Base-by-base conservation (phyloP, 2,888 invertebrate species). In the Brenthis hecate region DNA sequence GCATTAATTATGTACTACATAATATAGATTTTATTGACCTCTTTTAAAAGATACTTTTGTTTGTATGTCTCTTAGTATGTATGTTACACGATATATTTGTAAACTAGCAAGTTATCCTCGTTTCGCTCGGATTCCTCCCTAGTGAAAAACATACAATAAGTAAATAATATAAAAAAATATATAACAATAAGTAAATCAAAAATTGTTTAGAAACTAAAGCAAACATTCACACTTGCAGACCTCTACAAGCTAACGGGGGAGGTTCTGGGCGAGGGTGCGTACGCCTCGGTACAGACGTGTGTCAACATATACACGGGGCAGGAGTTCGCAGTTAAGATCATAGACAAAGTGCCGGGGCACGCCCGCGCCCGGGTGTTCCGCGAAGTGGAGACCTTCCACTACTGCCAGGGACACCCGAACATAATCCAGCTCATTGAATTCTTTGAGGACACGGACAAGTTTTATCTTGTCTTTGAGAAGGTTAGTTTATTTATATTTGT, bases 321-420 rank as follows among this genome's bases (percentile, higher is more conserved):
- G 88, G 99, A 99, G 93, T 99, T 96, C 90, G 99, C 99, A 72
- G 99, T 99, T 75, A 99, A 99, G 94, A 97, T 98, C 83, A 98
- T 99, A 85, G 97, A 98, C 91, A 99, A 99, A 91, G 97, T 97
- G 84, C 97, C 98, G 77, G 97, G 97, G 75, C 98, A 98, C 93
- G 98, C 98, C 82, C 96, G 99, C 80, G 97, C 96, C 83, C 95
- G 99, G 84, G 98, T 99, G 81, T 98, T 99, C 94, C 97, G 98
- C 81, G 99, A 99, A 93, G 99, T 99, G 84, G 99, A 99, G 94
- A 99, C 98, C 77, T 99, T 99, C 95, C 98, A 99, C 93, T 97
- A 99, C 93, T 99, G 99, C 93, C 97, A 98, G 92, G 98, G 98
- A 79, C 99, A 99, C 93, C 97, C 97, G 73, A 98, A 99, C 91